These are phyloP conservation scores for Oikopleura albicans DNA, from an alignment of 23 tunicate species.

Conservation along the genomic window DNA sequence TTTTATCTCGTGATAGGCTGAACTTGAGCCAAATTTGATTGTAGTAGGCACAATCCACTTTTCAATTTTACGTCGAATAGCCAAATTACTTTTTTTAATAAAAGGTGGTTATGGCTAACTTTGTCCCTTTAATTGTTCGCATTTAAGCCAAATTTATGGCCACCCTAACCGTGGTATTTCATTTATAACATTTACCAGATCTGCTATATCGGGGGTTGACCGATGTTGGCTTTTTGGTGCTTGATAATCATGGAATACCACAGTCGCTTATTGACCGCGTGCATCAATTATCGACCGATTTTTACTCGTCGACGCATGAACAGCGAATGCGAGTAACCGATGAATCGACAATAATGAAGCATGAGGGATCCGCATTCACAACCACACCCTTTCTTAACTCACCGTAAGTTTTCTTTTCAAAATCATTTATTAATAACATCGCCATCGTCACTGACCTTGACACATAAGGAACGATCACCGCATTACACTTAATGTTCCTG, in stretches of 20 bases:
- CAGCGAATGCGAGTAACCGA: neutral
- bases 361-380: neutral
- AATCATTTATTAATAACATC: too few relatives aligned
- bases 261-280: neutral
- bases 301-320: neutral
- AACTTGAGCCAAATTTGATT: too few relatives aligned
- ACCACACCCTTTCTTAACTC: neutral
- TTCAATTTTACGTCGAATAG: too few relatives aligned
- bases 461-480: neutral
- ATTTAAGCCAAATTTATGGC: too few relatives aligned
- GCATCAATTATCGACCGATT: neutral
- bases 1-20: too few relatives aligned
- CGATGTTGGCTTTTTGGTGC: neutral
- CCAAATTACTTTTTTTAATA: too few relatives aligned
- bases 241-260: conserved; percentile 1
- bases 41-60: too few relatives aligned
- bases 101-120: too few relatives aligned
- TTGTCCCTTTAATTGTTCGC: too few relatives aligned
- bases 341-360: neutral
- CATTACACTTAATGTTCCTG: neutral
- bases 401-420: neutral
- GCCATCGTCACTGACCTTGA: too few relatives aligned
- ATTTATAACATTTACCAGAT: too few relatives aligned
- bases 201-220: neutral
- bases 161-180: too few relatives aligned